These are phyloP conservation scores for Lordiphosa fenestrarum DNA, from an alignment of 2,888 invertebrate species.

Conservation along the genomic window DNA sequence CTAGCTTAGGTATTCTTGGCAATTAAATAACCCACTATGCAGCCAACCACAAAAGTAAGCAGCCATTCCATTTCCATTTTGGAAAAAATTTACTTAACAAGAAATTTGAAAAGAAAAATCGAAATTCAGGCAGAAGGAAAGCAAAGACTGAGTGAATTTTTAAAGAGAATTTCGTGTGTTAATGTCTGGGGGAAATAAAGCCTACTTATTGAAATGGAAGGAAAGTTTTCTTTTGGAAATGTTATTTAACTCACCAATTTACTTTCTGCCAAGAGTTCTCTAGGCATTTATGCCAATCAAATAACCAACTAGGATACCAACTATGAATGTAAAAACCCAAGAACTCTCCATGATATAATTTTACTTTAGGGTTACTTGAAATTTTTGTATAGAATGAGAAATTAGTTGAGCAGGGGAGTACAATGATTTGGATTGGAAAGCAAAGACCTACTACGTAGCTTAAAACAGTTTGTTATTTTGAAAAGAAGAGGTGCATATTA, in stretches of 20 bases:
- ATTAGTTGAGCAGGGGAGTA: no score
- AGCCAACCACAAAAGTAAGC: conserved; percentile 34
- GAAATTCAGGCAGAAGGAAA: no score
- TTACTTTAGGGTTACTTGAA: no score
- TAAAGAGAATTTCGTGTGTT: no score
- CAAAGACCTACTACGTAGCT: neutral
- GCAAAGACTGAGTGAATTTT: no score
- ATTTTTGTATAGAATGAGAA: no score
- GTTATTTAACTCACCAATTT: neutral
- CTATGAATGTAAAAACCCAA: conserved; percentile 14
- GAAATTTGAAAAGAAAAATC: no score
- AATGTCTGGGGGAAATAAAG: neutral
- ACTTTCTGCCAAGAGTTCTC: neutral
- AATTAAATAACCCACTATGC: conserved; percentile 41
- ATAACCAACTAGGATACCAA: conserved; percentile 33
- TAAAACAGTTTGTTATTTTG: neutral
- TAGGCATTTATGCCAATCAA: conserved; percentile 19
- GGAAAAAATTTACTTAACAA: no score
- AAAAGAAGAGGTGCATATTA: no score
- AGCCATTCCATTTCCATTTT: conserved; percentile 39
- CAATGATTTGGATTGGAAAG: neutral
- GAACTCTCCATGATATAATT: conserved; percentile 16
- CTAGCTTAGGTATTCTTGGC: conserved; percentile 18
- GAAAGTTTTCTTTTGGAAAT: no score
- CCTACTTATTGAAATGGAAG: conserved; percentile 4